Percentiles rank a stretch among this genome's conserved stretches.
These are phyloP conservation scores for Sitta europaea DNA, from an alignment of 2,113 vertebrate genomes.

Conservation along the genomic window DNA sequence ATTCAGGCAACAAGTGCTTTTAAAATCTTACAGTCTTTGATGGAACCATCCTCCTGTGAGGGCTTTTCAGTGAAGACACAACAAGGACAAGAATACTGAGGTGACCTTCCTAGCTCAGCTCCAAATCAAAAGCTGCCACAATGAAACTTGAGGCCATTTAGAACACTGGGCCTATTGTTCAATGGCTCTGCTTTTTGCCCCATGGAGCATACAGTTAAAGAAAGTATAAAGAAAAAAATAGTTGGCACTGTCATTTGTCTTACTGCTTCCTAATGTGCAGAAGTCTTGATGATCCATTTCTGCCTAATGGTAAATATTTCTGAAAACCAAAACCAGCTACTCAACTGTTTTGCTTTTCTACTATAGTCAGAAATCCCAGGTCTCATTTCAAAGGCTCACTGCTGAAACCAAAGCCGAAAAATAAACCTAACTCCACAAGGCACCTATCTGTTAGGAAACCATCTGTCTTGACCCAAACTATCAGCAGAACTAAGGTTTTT, in stretches of 20 bases:
- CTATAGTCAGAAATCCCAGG: not conserved
- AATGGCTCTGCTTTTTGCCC: not conserved
- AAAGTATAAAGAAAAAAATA: not conserved
- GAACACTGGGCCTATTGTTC: not conserved
- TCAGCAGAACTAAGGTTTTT: not conserved
- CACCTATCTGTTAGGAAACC: not conserved
- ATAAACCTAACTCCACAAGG: not conserved
- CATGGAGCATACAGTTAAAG: not conserved
- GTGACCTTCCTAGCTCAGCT: not conserved
- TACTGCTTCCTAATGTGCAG: not conserved
- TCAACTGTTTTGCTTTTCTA: not conserved
- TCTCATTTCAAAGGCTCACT: not conserved
- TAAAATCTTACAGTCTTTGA: not conserved
- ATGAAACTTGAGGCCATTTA: not conserved
- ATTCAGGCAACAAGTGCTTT: not conserved
- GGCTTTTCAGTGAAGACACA: not conserved
- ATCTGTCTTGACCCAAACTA: not conserved
- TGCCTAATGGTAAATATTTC: not conserved
- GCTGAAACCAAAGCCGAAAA: not conserved
- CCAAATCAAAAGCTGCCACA: not conserved
- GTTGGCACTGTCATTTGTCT: not conserved
- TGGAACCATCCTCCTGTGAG: not conserved
- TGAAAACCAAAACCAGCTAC: not conserved
- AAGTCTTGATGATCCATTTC: not conserved
- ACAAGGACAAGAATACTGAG: not conserved